Conservation (phyloP, 1,140 invertebrate species). For the Drosophila lacertosa region DNA sequence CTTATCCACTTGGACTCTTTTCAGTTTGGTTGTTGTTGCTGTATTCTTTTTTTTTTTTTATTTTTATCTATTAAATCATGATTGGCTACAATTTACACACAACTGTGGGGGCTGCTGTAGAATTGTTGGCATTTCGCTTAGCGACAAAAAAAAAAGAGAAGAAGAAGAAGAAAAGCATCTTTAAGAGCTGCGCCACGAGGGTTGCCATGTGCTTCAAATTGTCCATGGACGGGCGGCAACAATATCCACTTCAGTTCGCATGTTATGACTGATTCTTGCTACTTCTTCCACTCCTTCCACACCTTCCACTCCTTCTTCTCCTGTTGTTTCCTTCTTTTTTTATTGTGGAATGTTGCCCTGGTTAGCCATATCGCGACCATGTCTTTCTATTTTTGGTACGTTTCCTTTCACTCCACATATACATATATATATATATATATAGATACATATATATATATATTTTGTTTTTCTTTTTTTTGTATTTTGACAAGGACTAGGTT, state of each 20-base stretch:
- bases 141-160: too few relatives aligned
- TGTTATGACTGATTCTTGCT: slow-evolving; percentile 32
- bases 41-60: not conserved
- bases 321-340: too few relatives aligned
- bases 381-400: not conserved
- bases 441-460: too few relatives aligned
- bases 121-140: not conserved
- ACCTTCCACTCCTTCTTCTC: too few relatives aligned
- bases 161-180: too few relatives aligned
- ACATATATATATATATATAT: too few relatives aligned
- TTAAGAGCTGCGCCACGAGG: slow-evolving; percentile 11
- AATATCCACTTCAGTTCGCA: slow-evolving; percentile 38
- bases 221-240: slow-evolving; percentile 22
- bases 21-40: slow-evolving; percentile 17
- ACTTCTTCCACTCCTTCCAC: too few relatives aligned
- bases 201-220: slow-evolving; percentile 41
- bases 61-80: slow-evolving; percentile 81
- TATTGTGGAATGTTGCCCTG: slow-evolving; percentile 3
- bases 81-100: slow-evolving; percentile 80
- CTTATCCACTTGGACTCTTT: slow-evolving; percentile 79
- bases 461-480: not conserved
- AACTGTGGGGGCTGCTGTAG: slow-evolving; percentile 42
- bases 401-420: too few relatives aligned
- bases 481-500: slow-evolving; percentile 12
- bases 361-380: slow-evolving; percentile 38